phyloP scores from a whole-genome alignment of 2,797 vertebrate species.

The Sebastes oblongus region DNA sequence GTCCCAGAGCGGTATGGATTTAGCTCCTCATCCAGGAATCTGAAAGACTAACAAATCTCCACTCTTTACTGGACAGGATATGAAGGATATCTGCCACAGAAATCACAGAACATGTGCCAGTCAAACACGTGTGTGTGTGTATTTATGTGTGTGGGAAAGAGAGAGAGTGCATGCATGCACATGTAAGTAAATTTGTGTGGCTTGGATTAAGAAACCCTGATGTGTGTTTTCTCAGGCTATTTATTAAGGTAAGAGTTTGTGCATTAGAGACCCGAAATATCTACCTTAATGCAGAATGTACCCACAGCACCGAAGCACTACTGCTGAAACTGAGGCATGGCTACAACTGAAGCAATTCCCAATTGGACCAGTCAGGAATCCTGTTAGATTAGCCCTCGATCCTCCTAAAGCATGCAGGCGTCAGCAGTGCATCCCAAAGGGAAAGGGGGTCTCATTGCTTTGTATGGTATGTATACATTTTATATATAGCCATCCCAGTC shows the following conservation, averaged over 20 bases:
- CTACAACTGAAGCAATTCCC: slow-evolving; percentile 40
- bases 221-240: slow-evolving; percentile 50
- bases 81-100: slow-evolving; percentile 65
- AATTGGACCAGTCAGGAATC: slow-evolving; percentile 45
- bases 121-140: slow-evolving; percentile 35
- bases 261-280: slow-evolving; percentile 30
- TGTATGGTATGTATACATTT: slow-evolving; percentile 27
- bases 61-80: slow-evolving; percentile 58
- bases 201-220: slow-evolving; percentile 37
- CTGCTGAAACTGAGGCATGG: slow-evolving; percentile 7
- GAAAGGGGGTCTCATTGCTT: slow-evolving; percentile 22
- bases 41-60: slow-evolving; percentile 57
- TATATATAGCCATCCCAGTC: slow-evolving; percentile 17
- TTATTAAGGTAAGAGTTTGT: slow-evolving; percentile 45
- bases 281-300: slow-evolving; percentile 24
- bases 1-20: slow-evolving; percentile 48
- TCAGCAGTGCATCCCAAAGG: slow-evolving; percentile 37
- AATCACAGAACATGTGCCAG: slow-evolving; percentile 56
- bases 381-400: slow-evolving; percentile 40
- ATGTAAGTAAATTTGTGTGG: slow-evolving; percentile 44
- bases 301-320: slow-evolving; percentile 26
- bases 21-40: slow-evolving; percentile 48
- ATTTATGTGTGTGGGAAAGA: background rate
- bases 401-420: slow-evolving; percentile 47
- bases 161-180: slow-evolving; percentile 28